Conservation (phyloP, 2,888 invertebrate species). For the Callinectes sapidus region DNA sequence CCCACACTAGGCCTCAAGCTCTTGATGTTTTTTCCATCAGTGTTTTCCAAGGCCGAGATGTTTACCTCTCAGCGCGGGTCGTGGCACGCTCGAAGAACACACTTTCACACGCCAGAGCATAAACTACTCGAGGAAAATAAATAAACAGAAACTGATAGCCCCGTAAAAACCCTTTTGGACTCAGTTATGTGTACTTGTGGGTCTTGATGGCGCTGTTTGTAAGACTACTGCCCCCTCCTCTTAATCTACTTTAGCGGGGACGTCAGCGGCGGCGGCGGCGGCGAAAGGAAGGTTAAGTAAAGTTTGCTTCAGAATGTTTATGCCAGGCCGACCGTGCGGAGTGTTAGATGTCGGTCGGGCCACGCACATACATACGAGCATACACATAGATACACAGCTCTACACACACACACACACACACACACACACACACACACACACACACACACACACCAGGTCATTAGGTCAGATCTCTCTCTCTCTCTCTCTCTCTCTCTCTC, state of each 20-base stretch:
- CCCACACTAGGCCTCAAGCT: too few species aligned
- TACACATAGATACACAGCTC: not conserved
- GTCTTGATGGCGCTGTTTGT: not conserved
- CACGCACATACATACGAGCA: not conserved
- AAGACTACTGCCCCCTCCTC: not conserved
- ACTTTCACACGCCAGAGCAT: slow-evolving; percentile 18
- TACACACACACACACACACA: slow-evolving; percentile 20
- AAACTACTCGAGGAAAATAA: not conserved
- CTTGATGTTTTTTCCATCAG: too few species aligned
- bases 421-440: slow-evolving; percentile 37
- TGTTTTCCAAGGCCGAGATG: too few species aligned
- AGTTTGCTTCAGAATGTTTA: too few species aligned
- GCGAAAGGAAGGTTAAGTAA: too few species aligned
- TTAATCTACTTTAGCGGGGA: too few species aligned
- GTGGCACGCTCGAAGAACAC: not conserved
- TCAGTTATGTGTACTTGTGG: not conserved
- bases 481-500: slow-evolving; percentile 34
- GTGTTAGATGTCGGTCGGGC: too few species aligned
- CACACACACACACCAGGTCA: not conserved
- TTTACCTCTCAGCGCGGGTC: not conserved
- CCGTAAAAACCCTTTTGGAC: not conserved
- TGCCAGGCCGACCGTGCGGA: too few species aligned
- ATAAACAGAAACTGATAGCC: not conserved
- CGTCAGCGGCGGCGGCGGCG: too few species aligned
- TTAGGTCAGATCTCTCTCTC: not conserved